Conservation (phyloP, 2,113 vertebrate species). For the Amblyopsis rosae region DNA sequence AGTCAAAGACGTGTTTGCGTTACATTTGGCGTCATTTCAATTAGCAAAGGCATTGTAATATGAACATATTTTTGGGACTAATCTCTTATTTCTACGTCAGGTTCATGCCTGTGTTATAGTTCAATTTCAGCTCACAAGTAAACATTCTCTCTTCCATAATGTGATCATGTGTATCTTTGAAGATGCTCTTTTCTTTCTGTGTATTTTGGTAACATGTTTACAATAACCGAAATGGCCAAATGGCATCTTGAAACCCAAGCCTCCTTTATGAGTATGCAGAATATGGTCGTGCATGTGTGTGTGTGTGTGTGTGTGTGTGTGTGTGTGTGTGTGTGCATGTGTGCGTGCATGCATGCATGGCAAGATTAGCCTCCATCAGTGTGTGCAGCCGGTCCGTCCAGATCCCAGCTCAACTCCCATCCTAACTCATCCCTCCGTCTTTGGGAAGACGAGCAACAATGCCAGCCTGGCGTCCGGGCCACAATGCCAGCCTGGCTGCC, state of each 20-base stretch:
- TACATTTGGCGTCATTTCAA: background rate
- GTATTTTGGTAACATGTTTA: background rate
- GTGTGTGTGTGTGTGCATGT: background rate
- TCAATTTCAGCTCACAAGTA: too few relatives aligned
- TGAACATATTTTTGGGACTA: too few relatives aligned
- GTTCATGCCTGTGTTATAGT: too few relatives aligned
- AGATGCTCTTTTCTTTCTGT: too few relatives aligned
- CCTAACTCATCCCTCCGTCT: slow-evolving; percentile 70
- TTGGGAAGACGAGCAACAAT: slow-evolving; percentile 67
- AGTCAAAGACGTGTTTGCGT: background rate
- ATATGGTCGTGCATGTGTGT: background rate
- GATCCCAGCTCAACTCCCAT: slow-evolving; percentile 60
- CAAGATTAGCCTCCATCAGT: slow-evolving; percentile 65
- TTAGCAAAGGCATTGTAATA: background rate
- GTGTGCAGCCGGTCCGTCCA: slow-evolving; percentile 62
- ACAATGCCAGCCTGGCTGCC: slow-evolving; percentile 61
- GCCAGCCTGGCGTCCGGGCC: slow-evolving; percentile 35
- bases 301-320: background rate
- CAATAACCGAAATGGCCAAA: background rate
- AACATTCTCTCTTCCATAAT: too few relatives aligned
- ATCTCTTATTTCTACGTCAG: too few relatives aligned
- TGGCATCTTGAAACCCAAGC: background rate
- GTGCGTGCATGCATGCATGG: slow-evolving; percentile 30
- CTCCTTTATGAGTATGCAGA: background rate
- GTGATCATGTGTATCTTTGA: too few relatives aligned